Evolutionary conservation across 2,888 invertebrate species (phyloP).

Genomic region (Rhodophaea formosa): DNA sequence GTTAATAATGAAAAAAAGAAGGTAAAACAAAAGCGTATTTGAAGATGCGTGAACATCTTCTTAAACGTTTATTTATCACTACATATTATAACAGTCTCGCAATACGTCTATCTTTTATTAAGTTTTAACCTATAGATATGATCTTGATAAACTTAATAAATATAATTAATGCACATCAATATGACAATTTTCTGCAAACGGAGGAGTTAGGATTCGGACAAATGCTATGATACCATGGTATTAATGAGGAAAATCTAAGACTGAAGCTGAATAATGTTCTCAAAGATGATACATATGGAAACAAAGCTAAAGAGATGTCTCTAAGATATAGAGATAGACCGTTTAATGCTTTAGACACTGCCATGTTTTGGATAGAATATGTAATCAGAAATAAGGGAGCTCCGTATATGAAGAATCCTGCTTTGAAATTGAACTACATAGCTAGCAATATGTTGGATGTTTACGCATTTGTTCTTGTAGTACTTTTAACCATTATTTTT

Average conservation of each 20-base stretch:
- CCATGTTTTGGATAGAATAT: slow-evolving; percentile 81
- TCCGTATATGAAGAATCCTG: slow-evolving; percentile 71
- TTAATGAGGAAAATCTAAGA: slow-evolving; percentile 61
- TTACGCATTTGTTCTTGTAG: slow-evolving; percentile 45
- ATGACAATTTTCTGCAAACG: slow-evolving; percentile 67
- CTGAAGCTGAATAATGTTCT: slow-evolving; percentile 58
- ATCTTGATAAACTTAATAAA: no score
- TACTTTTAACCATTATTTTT: slow-evolving; percentile 31
- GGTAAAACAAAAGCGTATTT: background rate
- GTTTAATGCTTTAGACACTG: slow-evolving; percentile 68
- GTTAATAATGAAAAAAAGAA: background rate
- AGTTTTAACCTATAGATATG: no score
- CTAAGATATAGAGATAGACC: slow-evolving; percentile 78
- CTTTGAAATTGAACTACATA: slow-evolving; percentile 63
- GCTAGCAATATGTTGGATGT: slow-evolving; percentile 71
- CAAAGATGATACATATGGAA: slow-evolving; percentile 51
- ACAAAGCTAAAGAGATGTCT: slow-evolving; percentile 62
- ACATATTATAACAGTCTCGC: no score
- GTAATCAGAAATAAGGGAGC: slow-evolving; percentile 80
- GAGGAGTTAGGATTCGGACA: slow-evolving; percentile 65
- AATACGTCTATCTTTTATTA: no score
- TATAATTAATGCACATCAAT: slow-evolving; percentile 76
- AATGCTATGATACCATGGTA: slow-evolving; percentile 63
- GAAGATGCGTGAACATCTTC: no score
- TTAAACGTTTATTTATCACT: no score